phyloP scores from a whole-genome alignment of 2,888 invertebrate genomes.

The Xestia sexstrigata region DNA sequence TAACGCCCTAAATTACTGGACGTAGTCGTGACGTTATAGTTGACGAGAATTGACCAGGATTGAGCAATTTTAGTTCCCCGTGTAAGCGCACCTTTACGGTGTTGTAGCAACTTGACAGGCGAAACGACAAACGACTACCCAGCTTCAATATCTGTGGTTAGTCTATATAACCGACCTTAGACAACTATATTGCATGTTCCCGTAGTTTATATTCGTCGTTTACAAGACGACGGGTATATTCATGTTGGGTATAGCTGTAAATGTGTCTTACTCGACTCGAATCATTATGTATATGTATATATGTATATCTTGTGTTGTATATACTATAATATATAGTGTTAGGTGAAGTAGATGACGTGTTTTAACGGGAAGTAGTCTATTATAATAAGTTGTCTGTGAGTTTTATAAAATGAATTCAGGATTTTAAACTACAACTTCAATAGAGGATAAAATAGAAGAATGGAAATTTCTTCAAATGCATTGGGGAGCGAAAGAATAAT shows the following conservation, averaged over 20 bases:
- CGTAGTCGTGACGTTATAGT: too few species aligned
- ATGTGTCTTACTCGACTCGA: background rate
- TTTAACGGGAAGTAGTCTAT: background rate
- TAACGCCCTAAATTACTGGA: too few species aligned
- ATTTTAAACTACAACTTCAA: background rate
- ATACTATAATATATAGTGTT: background rate
- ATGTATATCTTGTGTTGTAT: background rate
- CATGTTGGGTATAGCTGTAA: background rate
- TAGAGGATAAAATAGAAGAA: background rate
- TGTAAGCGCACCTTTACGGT: background rate
- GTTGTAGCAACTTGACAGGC: background rate
- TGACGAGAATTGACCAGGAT: too few species aligned
- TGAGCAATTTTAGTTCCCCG: too few species aligned
- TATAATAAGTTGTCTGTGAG: background rate
- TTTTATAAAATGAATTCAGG: background rate
- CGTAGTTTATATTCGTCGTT: conserved; percentile 1
- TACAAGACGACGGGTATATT: conserved; percentile 9
- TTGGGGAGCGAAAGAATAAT: background rate
- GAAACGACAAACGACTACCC: background rate
- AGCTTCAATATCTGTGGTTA: too few species aligned
- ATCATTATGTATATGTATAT: background rate
- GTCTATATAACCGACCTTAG: background rate
- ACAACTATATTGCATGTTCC: background rate
- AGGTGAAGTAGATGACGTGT: background rate
- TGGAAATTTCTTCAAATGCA: conserved; percentile 4